Conservation (phyloP, 2,797 vertebrate genomes). For the Crax fasciolata region DNA sequence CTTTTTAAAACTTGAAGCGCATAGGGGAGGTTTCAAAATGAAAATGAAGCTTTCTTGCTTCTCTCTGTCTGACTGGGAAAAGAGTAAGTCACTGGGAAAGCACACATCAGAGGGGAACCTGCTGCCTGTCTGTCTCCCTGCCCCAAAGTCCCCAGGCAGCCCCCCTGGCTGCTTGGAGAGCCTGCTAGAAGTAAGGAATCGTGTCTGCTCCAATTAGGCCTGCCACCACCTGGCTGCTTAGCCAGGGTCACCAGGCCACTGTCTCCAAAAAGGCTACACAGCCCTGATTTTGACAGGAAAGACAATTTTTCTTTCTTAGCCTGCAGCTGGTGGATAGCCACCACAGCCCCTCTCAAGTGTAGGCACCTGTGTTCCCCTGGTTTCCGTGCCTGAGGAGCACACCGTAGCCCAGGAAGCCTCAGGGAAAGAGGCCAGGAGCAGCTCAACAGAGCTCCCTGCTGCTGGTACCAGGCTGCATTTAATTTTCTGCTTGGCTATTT, state of each 20-base stretch:
- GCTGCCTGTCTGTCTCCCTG: background rate
- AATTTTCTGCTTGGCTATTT: background rate
- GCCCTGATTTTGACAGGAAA: background rate
- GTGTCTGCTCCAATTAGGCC: background rate
- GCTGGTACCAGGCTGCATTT: background rate
- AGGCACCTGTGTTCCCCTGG: background rate
- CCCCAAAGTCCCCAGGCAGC: background rate
- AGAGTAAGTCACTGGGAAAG: background rate
- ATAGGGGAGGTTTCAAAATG: background rate
- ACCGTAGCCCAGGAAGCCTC: accelerated
- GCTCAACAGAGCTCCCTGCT: background rate
- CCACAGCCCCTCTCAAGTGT: background rate
- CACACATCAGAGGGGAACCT: background rate
- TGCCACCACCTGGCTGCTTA: background rate
- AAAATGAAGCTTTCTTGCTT: background rate
- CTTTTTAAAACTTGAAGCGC: background rate
- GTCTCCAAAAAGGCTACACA: background rate
- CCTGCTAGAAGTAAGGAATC: background rate
- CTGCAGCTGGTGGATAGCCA: background rate
- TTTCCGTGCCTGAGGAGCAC: accelerated
- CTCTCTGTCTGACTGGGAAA: background rate
- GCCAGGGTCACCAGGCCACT: background rate
- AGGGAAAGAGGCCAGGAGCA: background rate
- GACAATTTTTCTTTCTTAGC: background rate
- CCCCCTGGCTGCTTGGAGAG: accelerated